Percentiles rank a stretch among this genome's conserved stretches.
These are phyloP conservation scores for Metaphire vulgaris DNA, from an alignment of 1,140 invertebrate species.

Conservation along the genomic window DNA sequence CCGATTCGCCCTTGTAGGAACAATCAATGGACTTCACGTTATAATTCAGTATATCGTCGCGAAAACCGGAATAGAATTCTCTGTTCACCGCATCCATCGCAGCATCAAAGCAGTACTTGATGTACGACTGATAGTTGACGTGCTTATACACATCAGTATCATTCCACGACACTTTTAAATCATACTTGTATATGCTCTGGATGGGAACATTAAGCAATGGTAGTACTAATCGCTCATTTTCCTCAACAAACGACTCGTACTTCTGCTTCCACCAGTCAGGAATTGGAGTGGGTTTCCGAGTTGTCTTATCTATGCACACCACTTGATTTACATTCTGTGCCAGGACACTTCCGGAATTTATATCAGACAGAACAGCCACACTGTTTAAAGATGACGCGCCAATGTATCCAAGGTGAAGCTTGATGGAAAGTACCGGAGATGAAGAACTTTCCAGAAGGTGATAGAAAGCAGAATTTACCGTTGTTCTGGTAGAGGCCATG, in stretches of 20 bases:
- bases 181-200: not conserved
- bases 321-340: conserved; percentile 28
- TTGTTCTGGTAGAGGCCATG: conserved; percentile 21
- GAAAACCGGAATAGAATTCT: conserved; percentile 19
- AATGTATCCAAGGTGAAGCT: conserved; percentile 22
- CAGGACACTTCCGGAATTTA: conserved; percentile 1
- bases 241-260: conserved; percentile 18
- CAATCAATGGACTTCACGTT: conserved; percentile 27
- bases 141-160: conserved; percentile 32
- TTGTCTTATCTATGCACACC: conserved; percentile 29
- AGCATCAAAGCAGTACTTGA: conserved; percentile 31
- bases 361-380: conserved; percentile 18
- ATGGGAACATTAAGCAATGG: conserved; percentile 9
- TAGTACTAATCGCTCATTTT: conserved; percentile 24
- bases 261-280: conserved; percentile 35
- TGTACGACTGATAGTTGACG: conserved; percentile 31
- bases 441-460: not conserved
- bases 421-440: not conserved
- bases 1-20: conserved; percentile 26
- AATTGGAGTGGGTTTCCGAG: conserved; percentile 29
- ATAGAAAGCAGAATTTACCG: conserved; percentile 1
- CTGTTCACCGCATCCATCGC: conserved; percentile 27
- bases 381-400: conserved; percentile 30
- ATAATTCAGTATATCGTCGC: conserved; percentile 11
- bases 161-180: conserved; percentile 19